Base-by-base conservation (phyloP, 2,113 vertebrate species). In the Salvelinus alpinus region DNA sequence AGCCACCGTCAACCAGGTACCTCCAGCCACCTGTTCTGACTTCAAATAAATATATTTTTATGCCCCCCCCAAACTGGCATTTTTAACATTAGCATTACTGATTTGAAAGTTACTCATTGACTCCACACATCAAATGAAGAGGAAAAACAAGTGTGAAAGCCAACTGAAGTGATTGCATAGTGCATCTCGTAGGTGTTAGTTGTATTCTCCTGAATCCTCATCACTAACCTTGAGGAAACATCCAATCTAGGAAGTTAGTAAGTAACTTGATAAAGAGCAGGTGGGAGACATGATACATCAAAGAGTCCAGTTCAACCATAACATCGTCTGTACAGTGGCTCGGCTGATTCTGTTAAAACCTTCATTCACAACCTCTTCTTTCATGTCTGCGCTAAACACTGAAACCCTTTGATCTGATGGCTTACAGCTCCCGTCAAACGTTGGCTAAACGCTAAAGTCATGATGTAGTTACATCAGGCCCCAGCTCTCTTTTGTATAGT, bases 1-100 rank as follows among this genome's bases (percentile, higher is more conserved):
- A 77, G 89, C 98, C 62, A 98, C 97, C 47, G 98, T 99, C 64
- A 99, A 99, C 88, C 98, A 99, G 96, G 98, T 99, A 87, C 70
- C n/a, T 9, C 59, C 2, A 22, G 18, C n/a, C 20, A n/a, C 59
- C n/a, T 62, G 59, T 62, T n/a, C n/a, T 44, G 38, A 9, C 38
- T 9, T 9, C 38, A 11, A 44, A 44, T 0, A 11, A 44, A 44
- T 2, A 44, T 0, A 38, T 38, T 2, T 44, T 44, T 11, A 9
- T 22, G 18, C 59, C 8, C 2, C 34, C 7, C 34, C 7, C 59
- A 5, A 6, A 5, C 16, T 60, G n/a, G 59, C 18, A 51, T 13
- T 54, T 54, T 13, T 34, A 54, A 18, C 12, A 54, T 54, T 54
- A 16, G 4, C 16, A 18, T 54, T 14, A 54, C 48, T 54, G 48